These are phyloP conservation scores for Pomatostomus ruficeps DNA, from an alignment of 2,113 vertebrate genomes.

Conservation along the genomic window DNA sequence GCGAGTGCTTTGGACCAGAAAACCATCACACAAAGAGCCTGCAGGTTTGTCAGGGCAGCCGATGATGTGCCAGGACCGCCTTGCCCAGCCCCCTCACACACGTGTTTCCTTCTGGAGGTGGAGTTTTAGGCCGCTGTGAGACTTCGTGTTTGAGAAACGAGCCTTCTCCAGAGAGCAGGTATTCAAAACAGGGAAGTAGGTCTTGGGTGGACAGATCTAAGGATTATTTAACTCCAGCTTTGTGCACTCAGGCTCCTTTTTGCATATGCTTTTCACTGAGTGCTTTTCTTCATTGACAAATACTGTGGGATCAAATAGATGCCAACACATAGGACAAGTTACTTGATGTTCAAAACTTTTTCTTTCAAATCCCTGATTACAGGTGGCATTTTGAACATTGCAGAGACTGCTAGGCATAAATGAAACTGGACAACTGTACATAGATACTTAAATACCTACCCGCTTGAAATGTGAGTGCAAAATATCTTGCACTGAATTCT, in stretches of 20 bases:
- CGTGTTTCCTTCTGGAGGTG: background rate
- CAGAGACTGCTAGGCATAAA: background rate
- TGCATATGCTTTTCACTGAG: background rate
- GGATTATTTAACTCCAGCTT: background rate
- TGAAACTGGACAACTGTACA: fast-evolving
- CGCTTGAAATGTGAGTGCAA: background rate
- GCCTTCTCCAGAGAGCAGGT: background rate
- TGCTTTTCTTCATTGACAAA: background rate
- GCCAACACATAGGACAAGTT: background rate
- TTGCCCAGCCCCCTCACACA: background rate
- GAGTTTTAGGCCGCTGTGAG: background rate
- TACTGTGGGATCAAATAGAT: background rate
- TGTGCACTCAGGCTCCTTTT: background rate
- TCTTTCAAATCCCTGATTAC: background rate
- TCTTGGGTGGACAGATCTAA: background rate
- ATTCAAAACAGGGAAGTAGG: background rate
- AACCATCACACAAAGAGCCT: background rate
- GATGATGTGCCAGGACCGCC: background rate
- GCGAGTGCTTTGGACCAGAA: background rate
- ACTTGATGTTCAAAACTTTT: background rate
- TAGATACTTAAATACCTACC: background rate
- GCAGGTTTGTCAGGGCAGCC: background rate
- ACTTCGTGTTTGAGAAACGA: background rate
- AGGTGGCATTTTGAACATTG: background rate
- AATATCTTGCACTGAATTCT: background rate